Conservation (phyloP, 2,888 invertebrate genomes). For the Chouioia cunea region DNA sequence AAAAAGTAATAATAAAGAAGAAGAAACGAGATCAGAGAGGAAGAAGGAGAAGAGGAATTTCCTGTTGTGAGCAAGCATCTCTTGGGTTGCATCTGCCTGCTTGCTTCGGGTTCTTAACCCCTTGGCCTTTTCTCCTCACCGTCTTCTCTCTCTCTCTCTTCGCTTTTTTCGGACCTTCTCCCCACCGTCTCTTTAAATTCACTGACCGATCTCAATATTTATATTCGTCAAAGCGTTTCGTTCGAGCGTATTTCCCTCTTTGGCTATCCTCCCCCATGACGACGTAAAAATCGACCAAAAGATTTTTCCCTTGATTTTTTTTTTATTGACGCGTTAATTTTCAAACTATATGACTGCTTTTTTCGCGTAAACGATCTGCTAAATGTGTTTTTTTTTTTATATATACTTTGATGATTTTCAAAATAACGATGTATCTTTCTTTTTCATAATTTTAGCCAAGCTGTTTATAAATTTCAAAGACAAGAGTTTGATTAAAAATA, state of each 20-base stretch:
- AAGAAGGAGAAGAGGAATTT: conserved; percentile 60
- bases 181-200: conserved; percentile 42
- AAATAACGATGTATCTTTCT: no score
- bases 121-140: conserved; percentile 44
- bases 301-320: no score
- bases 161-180: conserved; percentile 31
- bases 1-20: background rate
- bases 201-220: conserved; percentile 48
- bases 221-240: conserved; percentile 40
- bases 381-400: no score
- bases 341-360: no score
- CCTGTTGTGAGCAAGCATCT: conserved; percentile 62
- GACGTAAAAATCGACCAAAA: no score
- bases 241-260: background rate
- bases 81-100: conserved; percentile 55
- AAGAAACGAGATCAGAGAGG: conserved; percentile 23
- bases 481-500: no score
- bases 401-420: no score
- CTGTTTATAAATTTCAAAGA: no score
- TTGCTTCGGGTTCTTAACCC: conserved; percentile 54
- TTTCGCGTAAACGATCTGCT: no score
- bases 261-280: no score
- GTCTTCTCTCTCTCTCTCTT: conserved; percentile 42
- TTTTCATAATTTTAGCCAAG: no score
- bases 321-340: no score